Evolutionary conservation across 2,888 invertebrate species (phyloP).

Genomic region (Noctua janthina): DNA sequence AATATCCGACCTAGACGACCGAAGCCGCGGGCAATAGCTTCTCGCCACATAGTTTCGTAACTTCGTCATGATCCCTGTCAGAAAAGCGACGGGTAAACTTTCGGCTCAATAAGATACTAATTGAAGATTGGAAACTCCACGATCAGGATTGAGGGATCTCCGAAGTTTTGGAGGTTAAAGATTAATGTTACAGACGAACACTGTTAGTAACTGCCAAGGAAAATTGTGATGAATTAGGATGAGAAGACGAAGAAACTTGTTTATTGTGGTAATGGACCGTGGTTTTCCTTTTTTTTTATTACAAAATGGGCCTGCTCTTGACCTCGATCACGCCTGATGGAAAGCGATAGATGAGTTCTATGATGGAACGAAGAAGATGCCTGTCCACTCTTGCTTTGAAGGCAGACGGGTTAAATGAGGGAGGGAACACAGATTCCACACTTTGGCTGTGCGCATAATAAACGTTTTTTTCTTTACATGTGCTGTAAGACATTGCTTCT

Average conservation of each 20-base stretch:
- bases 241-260: background rate
- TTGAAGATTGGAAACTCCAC: slow-evolving; percentile 27
- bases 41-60: background rate
- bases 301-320: too few species aligned
- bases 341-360: too few species aligned
- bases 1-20: background rate
- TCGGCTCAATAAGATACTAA: slow-evolving; percentile 34
- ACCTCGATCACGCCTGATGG: too few species aligned
- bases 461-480: too few species aligned
- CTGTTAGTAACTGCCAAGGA: background rate
- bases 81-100: slow-evolving; percentile 5
- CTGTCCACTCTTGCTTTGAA: too few species aligned
- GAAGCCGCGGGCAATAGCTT: background rate
- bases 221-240: slow-evolving; percentile 2
- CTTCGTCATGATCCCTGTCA: background rate
- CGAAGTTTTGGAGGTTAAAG: slow-evolving; percentile 30
- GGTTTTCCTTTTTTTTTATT: background rate
- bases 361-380: too few species aligned
- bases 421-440: too few species aligned
- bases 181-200: slow-evolving; percentile 18
- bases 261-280: too few species aligned
- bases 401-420: too few species aligned
- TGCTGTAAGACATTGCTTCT: too few species aligned
- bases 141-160: background rate
- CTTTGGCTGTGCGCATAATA: too few species aligned